A percentile compares a stretch with the other conserved stretches of the same genome.
Conservation (phyloP, 64 coral and sea anemone genomes). For the Montipora efflorescens region DNA sequence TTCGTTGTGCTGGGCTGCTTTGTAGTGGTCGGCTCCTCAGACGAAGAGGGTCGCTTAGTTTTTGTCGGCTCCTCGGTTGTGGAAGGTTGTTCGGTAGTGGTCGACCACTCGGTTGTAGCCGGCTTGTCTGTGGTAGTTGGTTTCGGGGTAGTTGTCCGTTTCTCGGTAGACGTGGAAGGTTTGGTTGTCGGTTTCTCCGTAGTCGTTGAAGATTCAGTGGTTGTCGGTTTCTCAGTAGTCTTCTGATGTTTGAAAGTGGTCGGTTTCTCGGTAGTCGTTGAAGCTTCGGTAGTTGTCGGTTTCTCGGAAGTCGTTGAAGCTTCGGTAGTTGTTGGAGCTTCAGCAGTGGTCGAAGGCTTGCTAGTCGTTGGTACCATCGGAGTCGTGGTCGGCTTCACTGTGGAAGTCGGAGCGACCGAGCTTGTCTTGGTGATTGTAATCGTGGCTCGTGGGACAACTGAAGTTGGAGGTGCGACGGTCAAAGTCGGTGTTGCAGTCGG, state of each 20-base stretch:
- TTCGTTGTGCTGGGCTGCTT: neutral
- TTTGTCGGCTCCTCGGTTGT: conserved; percentile 2
- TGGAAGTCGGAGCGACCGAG: conserved; percentile 11
- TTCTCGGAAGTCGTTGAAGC: neutral
- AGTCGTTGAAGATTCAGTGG: neutral
- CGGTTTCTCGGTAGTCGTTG: conserved; percentile 19
- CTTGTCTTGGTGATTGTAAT: conserved; percentile 30
- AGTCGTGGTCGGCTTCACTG: conserved; percentile 40
- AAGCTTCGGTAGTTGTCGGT: conserved; percentile 3
- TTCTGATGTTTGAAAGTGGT: neutral
- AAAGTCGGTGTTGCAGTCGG: conserved; percentile 77
- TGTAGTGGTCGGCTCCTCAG: conserved; percentile 9
- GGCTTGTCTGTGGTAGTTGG: neutral
- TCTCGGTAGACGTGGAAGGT: neutral
- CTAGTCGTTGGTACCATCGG: conserved; percentile 29
- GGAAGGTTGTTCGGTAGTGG: neutral
- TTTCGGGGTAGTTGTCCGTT: neutral
- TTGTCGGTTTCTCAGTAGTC: neutral
- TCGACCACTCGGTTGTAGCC: neutral
- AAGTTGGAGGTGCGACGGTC: conserved; percentile 58
- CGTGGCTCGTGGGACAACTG: conserved; percentile 14
- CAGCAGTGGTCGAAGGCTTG: neutral
- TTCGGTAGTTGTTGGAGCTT: conserved; percentile 19
- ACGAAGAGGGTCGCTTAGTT: neutral
- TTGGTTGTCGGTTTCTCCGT: neutral